Conservation (phyloP, 2,113 vertebrate genomes). For the Odobenus rosmarus region DNA sequence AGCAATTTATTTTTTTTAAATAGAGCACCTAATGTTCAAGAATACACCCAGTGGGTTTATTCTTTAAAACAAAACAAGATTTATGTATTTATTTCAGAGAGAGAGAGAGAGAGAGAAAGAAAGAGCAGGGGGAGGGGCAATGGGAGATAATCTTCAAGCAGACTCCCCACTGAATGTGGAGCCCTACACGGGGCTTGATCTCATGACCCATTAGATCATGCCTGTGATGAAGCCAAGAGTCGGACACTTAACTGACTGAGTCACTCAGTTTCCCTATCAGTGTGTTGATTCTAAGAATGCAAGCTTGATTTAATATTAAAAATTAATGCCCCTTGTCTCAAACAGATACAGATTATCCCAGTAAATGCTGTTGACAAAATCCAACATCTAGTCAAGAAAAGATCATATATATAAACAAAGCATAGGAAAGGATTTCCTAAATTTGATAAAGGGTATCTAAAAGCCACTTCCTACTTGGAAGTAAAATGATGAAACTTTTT, state of each 20-base stretch:
- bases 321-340: background rate
- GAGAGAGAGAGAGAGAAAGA: too few relatives aligned
- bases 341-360: background rate
- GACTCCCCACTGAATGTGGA: too few relatives aligned
- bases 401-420: background rate
- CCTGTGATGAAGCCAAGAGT: too few relatives aligned
- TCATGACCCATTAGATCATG: too few relatives aligned
- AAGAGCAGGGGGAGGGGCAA: too few relatives aligned
- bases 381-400: background rate
- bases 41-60: background rate
- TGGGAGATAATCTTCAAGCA: too few relatives aligned
- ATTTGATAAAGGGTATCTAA: background rate
- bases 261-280: background rate
- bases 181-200: too few relatives aligned
- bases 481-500: background rate
- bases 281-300: background rate
- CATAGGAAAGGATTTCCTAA: background rate
- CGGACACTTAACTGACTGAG: too few relatives aligned
- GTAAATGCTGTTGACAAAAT: background rate
- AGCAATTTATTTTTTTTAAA: background rate
- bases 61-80: background rate
- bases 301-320: background rate
- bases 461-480: background rate
- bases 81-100: too few relatives aligned
- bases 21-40: background rate